Conservation (phyloP, 1,140 invertebrate species). For the Brachionus calyciflorus region DNA sequence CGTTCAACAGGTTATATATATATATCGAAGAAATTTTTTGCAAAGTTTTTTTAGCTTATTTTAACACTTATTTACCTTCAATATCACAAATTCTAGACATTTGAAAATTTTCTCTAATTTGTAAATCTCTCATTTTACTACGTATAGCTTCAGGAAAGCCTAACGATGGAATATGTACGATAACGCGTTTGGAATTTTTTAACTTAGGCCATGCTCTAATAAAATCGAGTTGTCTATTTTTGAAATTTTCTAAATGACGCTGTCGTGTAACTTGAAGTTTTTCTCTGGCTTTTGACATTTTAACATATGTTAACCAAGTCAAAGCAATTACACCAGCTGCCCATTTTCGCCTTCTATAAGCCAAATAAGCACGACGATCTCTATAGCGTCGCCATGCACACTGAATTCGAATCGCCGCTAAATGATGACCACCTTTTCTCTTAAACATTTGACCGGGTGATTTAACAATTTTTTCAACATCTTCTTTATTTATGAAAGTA, state of each 20-base stretch:
- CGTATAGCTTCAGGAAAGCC: constrained; percentile 55
- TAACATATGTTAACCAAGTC: constrained; percentile 60
- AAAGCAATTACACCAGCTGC: constrained; percentile 60
- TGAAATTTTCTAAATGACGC: constrained; percentile 53
- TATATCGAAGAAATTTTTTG: too few species aligned
- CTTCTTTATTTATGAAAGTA: constrained; percentile 57
- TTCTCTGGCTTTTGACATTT: constrained; percentile 55
- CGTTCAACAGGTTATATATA: too few species aligned
- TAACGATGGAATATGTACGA: constrained; percentile 60
- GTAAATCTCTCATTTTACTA: constrained; percentile 55
- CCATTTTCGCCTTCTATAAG: constrained; percentile 58
- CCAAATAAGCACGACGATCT: constrained; percentile 56
- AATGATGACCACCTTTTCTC: constrained; percentile 48
- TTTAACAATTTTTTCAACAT: constrained; percentile 55
- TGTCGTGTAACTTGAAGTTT: constrained; percentile 53
- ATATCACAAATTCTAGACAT: constrained; percentile 60
- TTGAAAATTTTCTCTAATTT: constrained; percentile 58
- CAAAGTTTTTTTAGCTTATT: too few species aligned
- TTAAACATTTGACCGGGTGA: constrained; percentile 52
- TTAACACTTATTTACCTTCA: too few species aligned
- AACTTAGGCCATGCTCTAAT: constrained; percentile 55
- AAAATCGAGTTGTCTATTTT: constrained; percentile 49
- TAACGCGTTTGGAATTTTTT: constrained; percentile 53
- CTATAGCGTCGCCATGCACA: constrained; percentile 54
- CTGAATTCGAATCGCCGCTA: constrained; percentile 57